These are phyloP conservation scores for Enteromius argenteus DNA, from an alignment of 2,797 vertebrate species.

Conservation along the genomic window DNA sequence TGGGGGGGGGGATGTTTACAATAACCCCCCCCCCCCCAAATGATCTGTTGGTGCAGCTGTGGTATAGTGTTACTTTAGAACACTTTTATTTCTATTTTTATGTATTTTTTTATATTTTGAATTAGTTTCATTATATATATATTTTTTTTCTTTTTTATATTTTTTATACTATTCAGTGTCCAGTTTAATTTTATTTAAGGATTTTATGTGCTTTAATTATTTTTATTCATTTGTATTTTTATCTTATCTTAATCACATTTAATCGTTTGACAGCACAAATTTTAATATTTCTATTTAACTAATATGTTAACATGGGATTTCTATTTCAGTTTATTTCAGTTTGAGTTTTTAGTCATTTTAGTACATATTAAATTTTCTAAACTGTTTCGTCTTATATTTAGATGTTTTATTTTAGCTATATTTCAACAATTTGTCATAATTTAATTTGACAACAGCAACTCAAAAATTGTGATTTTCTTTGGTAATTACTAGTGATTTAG, in stretches of 20 bases:
- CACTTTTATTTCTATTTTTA: background rate
- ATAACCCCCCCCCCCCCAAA: background rate
- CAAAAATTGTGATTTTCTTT: background rate
- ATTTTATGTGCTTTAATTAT: background rate
- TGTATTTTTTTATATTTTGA: background rate
- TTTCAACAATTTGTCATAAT: background rate
- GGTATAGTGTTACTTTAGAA: background rate
- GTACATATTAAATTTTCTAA: background rate
- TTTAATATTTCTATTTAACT: background rate
- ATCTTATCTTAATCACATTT: background rate
- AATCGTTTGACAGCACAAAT: background rate
- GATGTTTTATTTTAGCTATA: background rate
- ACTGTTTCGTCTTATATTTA: background rate
- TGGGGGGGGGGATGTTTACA: background rate
- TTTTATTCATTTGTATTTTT: background rate
- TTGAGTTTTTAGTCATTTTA: background rate
- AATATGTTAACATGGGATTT: background rate
- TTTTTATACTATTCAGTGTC: background rate
- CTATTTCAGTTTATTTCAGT: background rate
- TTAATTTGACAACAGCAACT: background rate
- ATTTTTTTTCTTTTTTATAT: background rate
- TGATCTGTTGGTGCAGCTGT: background rate
- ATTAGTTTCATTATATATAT: background rate
- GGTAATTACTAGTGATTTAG: background rate
- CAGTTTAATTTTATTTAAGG: background rate